Base-by-base conservation (phyloP, 2,797 vertebrate genomes). In the Falco rusticolus region DNA sequence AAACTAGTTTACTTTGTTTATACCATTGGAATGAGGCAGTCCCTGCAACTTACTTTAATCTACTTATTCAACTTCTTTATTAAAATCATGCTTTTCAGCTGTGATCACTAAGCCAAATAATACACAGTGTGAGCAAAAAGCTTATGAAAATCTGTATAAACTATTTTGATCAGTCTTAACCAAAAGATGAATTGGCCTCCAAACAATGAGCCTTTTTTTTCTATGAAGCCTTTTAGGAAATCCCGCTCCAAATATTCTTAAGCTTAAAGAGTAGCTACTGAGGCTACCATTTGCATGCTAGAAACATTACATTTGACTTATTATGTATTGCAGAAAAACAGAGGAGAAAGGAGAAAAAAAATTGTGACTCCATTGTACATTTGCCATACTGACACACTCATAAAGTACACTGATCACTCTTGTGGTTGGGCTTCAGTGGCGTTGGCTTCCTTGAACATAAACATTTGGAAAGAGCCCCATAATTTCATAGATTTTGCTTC, bases 131-230 rank as follows among this genome's bases (percentile, higher is more conserved):
- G 81, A 96, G 80, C 56, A 88, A 94, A 95, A 94, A 91, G 96
- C 90, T 97, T 95, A 95, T 61, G 75, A 87, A 96, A 97, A 96
- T 94, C 93, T 96, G 64, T 69, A 61, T 51, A 87, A 95, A 95
- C 84, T 96, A 95, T 96, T 96, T 96, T 95, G 95, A 96, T 96
- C 78, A 29, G 90, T 85, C 88, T 95, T 96, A 96, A 87, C 37
- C 34, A 81, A 78, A 80, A 89, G 78, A 83, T 78, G 75, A 95
- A 90, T 84, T 87, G 69, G 61, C 53, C 17, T 89, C 89, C 29
- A 65, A 90, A 96, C 89, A 96, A 96, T 87, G 71, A 75, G 50
- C 34, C 78, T 51, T 75, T 96, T 78, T 81, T 80, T 88, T 29
- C n/a, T 84, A 8, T 11, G 89, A 96, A 87, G 57, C 54, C 71